Evolutionary conservation across 2,888 invertebrate genomes (phyloP).

Genomic region (Aethes cnicana): DNA sequence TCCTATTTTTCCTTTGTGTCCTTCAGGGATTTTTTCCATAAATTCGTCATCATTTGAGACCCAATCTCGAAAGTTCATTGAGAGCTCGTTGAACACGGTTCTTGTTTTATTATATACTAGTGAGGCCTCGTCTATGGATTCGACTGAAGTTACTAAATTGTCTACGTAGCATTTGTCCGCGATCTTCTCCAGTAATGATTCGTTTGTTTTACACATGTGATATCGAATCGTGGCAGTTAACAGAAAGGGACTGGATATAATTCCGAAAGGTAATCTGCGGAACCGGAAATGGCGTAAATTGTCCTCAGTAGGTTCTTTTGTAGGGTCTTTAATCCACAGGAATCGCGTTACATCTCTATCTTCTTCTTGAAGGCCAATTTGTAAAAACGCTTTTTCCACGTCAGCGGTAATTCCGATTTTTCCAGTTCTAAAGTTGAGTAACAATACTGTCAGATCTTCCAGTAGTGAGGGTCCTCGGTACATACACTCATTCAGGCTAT

Average conservation of each 20-base stretch:
- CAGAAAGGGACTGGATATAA: conserved; percentile 35
- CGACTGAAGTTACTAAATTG: neutral
- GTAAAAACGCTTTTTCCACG: conserved; percentile 40
- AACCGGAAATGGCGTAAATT: conserved; percentile 34
- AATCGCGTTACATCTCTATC: neutral
- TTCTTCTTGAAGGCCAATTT: conserved; percentile 21
- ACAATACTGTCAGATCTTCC: conserved; percentile 37
- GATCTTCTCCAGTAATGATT: neutral
- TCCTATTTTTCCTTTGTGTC: too few relatives aligned
- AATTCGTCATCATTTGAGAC: neutral
- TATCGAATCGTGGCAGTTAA: conserved; percentile 31
- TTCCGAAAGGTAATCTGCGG: conserved; percentile 30
- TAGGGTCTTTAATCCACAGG: too few relatives aligned
- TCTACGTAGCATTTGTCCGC: conserved; percentile 17
- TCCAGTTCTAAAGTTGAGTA: conserved; percentile 36
- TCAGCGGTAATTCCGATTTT: conserved; percentile 36
- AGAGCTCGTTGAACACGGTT: neutral
- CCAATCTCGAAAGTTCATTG: conserved; percentile 1
- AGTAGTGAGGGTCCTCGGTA: conserved; percentile 37
- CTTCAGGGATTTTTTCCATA: conserved; percentile 11
- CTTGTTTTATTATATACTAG: neutral
- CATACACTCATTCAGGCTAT: conserved; percentile 39
- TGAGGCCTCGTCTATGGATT: neutral
- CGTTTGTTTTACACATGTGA: conserved; percentile 13
- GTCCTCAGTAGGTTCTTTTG: too few relatives aligned